Percentiles rank a stretch among this genome's conserved stretches.
phyloP scores from a whole-genome alignment of 64 coral and sea anemone genomes.

The Exaiptasia diaphana region DNA sequence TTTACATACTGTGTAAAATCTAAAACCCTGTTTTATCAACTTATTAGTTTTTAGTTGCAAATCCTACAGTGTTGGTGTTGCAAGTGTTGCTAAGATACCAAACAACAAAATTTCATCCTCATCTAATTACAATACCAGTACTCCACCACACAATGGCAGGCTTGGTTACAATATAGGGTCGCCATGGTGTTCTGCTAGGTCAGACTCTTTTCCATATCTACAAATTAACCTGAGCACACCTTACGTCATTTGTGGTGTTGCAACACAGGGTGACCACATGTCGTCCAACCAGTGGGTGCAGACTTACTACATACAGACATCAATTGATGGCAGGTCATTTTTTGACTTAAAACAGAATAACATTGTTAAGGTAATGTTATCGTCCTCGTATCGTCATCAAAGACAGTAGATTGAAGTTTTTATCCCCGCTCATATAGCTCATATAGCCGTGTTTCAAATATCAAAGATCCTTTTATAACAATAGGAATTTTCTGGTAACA shows the following conservation, averaged over 20 bases:
- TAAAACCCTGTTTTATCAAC: no score
- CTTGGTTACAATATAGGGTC: background rate
- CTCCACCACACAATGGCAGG: slow-evolving; percentile 22
- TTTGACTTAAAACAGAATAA: background rate
- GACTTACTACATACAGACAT: slow-evolving; percentile 29
- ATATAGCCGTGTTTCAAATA: background rate
- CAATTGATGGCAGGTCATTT: slow-evolving; percentile 33
- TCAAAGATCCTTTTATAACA: background rate
- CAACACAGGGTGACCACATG: slow-evolving; percentile 45
- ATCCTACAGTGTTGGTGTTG: background rate
- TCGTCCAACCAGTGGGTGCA: slow-evolving; percentile 60
- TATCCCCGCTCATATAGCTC: background rate
- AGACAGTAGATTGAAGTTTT: background rate
- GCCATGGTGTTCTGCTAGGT: slow-evolving; percentile 34
- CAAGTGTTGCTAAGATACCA: background rate
- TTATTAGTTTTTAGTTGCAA: background rate
- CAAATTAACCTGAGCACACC: slow-evolving; percentile 48
- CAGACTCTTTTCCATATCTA: slow-evolving; percentile 20
- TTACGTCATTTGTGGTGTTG: slow-evolving; percentile 44
- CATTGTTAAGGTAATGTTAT: background rate
- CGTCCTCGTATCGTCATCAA: background rate
- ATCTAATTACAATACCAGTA: background rate
- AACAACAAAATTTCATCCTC: slow-evolving; percentile 30
- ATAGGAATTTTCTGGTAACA: background rate
- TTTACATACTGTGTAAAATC: no score